Base-by-base conservation (phyloP, 2,113 vertebrate genomes). In the Henicopernis longicauda region DNA sequence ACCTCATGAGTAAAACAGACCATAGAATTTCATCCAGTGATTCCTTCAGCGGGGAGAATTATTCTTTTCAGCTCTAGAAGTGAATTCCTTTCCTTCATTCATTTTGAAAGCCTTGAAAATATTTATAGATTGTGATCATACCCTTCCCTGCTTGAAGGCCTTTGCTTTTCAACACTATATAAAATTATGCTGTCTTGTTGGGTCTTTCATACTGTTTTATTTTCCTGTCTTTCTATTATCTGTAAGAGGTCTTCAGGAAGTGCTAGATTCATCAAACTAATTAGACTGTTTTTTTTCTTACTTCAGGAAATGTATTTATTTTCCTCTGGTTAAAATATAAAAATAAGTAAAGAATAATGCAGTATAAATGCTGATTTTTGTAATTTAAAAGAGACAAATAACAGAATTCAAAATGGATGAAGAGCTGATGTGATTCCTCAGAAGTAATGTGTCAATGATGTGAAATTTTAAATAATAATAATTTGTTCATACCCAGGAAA, bases 391-490 rank as follows among this genome's bases (percentile, higher is more conserved):
- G 66, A 38, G 13, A n/a, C 23, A 93, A 82, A 67, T 63, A 21
- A 49, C 7, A 85, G 15, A 90, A 71, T 89, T 95, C 13, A 94
- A 61, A 85, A 87, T 59, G 13, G 22, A 7, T 81, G 71, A 91
- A 92, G 17, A 80, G 7, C 14, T 67, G 55, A 34, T 62, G 57
- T 44, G 40, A 82, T 90, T 87, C 38, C 36, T 93, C 36, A 76
- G 49, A 85, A 84, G 11, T 3, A 83, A 67, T 70, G 31, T 66
- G 71, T 90, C 70, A 92, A 15, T 86, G n/a, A 70, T 86, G 42
- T 26, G 25, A 94, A 89, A 93, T 77, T 90, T 79, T 52, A 82
- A 95, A 93, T 90, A 92, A 92, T 89, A 86, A 57, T 59, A 82
- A 71, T 31, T 81, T 93, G 82, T 84, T 93, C 23, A 55, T 86